Evolutionary conservation across 2,113 vertebrate genomes (phyloP), one percentile per base, ranked within the genome.

Genomic region (Scolopax mira): DNA sequence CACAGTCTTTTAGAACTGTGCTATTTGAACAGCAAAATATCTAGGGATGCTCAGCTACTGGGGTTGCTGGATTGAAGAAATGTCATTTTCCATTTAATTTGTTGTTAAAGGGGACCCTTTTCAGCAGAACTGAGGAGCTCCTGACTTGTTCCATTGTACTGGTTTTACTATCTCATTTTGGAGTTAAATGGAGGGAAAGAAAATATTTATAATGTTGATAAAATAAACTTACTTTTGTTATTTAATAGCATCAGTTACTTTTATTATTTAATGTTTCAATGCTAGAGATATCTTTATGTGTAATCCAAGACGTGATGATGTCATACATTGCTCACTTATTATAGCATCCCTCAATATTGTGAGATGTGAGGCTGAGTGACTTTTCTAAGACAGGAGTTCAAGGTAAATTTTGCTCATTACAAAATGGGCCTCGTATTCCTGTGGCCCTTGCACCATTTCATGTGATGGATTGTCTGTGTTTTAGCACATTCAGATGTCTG

Each of bases 211-310:
- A 95, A 94, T 89, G 80, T 89, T 94, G 82, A 87, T 66, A 90
- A 95, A 97, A 97, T 97, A 97, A 97, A 97, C 55, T 83, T 95
- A 73, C 89, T 96, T 97, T 96, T 97, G 27, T 89, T 95, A 95
- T 96, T 91, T 93, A 93, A 85, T 96, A 96, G 33, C 57, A 91
- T 86, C 67, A 94, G 65, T 94, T 91, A 91, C 46, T 90, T 55
- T 85, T 88, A 78, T 92, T 96, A 64, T 96, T 96, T 92, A 54
- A 67, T 61, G 18, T 92, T 93, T 85, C 71, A 66, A 6, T 75
- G 54, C n/a, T 81, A 88, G 82, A 88, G 28, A 12, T 71, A 60
- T 74, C 27, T 74, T 70, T 62, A 14, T 75, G 21, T 62, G 37
- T 65, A 75, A 54, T 72, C 23, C 24, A 74, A 86, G 33, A 42